These are phyloP conservation scores for Zaprionus bogoriensis DNA, from an alignment of 2,888 invertebrate species.

Conservation along the genomic window DNA sequence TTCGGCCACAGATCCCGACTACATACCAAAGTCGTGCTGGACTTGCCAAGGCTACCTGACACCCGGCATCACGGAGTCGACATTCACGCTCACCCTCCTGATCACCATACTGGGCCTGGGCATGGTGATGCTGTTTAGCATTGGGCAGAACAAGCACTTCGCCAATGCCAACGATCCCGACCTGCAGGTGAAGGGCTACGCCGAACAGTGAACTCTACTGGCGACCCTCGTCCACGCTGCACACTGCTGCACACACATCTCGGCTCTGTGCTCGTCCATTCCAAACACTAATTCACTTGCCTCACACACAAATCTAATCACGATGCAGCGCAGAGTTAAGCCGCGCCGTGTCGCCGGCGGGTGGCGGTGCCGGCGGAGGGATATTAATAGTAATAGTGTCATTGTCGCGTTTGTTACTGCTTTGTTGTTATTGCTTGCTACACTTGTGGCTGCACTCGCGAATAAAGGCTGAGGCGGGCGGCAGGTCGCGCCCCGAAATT, in stretches of 20 bases:
- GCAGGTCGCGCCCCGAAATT: background rate
- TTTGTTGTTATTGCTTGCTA: constrained; percentile 32
- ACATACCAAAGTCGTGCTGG: constrained; percentile 48
- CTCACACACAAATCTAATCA: constrained; percentile 66
- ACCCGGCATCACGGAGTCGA: constrained; percentile 27
- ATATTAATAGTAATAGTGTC: constrained; percentile 66
- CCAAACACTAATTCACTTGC: constrained; percentile 62
- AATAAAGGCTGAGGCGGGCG: background rate
- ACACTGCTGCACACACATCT: constrained; percentile 14
- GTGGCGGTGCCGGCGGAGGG: background rate
- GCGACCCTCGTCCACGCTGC: constrained; percentile 34
- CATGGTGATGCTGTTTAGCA: constrained; percentile 45
- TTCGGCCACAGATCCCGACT: constrained; percentile 17
- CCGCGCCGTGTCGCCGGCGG: background rate
- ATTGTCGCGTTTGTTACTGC: constrained; percentile 62
- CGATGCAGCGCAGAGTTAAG: constrained; percentile 1
- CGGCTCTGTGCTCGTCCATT: no score
- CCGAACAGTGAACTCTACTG: constrained; percentile 4
- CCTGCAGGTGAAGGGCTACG: constrained; percentile 27
- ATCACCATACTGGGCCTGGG: constrained; percentile 42
- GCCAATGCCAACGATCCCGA: constrained; percentile 31
- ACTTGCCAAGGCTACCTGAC: constrained; percentile 29
- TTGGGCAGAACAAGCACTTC: constrained; percentile 36
- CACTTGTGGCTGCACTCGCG: background rate
- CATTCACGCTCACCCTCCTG: constrained; percentile 36